Percentiles rank a stretch among this genome's conserved stretches.
Conservation (phyloP, 1,140 invertebrate species). For the Drosophila santomea region DNA sequence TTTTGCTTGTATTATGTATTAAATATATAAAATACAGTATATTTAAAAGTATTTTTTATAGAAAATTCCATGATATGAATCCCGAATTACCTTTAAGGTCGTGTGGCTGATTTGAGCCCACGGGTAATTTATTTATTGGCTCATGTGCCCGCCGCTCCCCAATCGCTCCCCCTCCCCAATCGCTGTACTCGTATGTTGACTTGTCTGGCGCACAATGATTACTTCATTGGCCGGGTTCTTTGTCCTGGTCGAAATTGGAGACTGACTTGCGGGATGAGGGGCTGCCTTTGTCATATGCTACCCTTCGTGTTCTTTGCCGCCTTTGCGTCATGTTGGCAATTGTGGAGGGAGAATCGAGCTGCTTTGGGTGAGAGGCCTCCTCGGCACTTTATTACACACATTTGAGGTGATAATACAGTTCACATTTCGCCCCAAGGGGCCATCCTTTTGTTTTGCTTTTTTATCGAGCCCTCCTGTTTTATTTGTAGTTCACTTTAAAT, state of each 20-base stretch:
- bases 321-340: constrained; percentile 31
- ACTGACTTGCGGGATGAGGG: constrained; percentile 2
- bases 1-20: background rate
- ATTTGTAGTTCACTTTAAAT: constrained; percentile 38
- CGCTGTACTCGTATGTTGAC: constrained; percentile 45
- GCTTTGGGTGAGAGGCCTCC: constrained; percentile 57
- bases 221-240: constrained; percentile 69
- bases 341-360: constrained; percentile 8
- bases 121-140: constrained; percentile 73
- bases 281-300: constrained; percentile 56
- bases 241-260: constrained; percentile 35
- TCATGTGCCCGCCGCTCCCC: constrained; percentile 60
- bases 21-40: no score
- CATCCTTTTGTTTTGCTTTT: constrained; percentile 30
- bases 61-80: background rate
- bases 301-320: constrained; percentile 31
- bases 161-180: constrained; percentile 68
- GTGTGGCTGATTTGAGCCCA: constrained; percentile 31
- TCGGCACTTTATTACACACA: constrained; percentile 78
- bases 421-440: constrained; percentile 38
- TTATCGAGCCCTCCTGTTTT: constrained; percentile 1
- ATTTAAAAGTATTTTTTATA: background rate
- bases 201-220: constrained; percentile 68
- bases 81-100: constrained; percentile 12
- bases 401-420: constrained; percentile 81